Percentiles rank a stretch among this genome's conserved stretches.
Evolutionary conservation across 2,797 vertebrate genomes (phyloP).

Genomic region (Bradypodion pumilum): DNA sequence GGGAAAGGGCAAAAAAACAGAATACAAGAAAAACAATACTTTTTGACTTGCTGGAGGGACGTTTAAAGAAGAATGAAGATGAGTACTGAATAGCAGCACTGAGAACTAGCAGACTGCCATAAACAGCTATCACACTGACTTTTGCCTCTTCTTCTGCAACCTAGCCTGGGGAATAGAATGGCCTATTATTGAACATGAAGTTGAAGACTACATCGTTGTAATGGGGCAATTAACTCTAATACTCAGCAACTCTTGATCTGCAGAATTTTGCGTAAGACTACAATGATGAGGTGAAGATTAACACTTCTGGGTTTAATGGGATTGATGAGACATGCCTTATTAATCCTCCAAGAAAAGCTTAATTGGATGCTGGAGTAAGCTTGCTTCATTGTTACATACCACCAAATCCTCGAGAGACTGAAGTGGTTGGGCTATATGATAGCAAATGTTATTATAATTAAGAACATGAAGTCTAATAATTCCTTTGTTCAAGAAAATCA

Average conservation of each 20-base stretch:
- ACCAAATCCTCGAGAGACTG: conserved; percentile 61
- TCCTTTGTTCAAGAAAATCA: conserved; percentile 46
- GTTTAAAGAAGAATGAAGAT: conserved; percentile 3
- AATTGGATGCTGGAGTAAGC: conserved; percentile 72
- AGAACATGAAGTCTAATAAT: conserved; percentile 63
- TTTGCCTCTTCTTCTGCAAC: conserved; percentile 47
- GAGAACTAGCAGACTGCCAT: not conserved
- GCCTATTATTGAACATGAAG: conserved; percentile 30
- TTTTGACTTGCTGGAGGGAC: not conserved
- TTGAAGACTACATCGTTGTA: conserved; percentile 61
- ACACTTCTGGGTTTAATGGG: conserved; percentile 64
- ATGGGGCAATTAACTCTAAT: conserved; percentile 72
- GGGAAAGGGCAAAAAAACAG: too few relatives aligned
- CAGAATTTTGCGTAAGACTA: conserved; percentile 71
- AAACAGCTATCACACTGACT: not conserved
- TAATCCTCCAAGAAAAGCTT: conserved; percentile 76
- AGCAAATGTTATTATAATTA: conserved; percentile 72
- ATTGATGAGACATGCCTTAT: conserved; percentile 74
- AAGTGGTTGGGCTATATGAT: conserved; percentile 64
- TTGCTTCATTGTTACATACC: conserved; percentile 73
- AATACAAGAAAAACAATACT: not conserved
- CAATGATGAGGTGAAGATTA: conserved; percentile 73
- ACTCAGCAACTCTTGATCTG: conserved; percentile 65
- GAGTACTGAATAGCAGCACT: not conserved
- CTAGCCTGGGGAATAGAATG: conserved; percentile 39